Conservation (phyloP, 2,888 invertebrate genomes). For the Chrysolina oricalcia region DNA sequence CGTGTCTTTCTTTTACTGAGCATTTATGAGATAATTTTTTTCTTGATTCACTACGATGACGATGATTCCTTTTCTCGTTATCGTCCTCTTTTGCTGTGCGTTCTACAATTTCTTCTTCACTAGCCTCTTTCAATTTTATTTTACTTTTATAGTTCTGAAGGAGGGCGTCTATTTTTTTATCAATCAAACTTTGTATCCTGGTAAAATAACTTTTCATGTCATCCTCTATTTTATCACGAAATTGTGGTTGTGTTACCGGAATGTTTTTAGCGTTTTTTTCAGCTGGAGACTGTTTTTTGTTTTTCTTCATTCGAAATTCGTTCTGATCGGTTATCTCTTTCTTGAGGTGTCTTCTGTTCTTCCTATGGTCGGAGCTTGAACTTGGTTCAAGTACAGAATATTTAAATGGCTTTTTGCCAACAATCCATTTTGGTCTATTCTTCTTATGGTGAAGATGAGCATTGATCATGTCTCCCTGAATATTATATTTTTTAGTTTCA, state of each 20-base stretch:
- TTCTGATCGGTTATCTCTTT: not conserved
- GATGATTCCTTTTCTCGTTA: not conserved
- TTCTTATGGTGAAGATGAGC: constrained; percentile 20
- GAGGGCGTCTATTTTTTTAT: constrained; percentile 53
- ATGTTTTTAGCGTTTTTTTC: constrained; percentile 7
- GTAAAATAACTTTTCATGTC: constrained; percentile 55
- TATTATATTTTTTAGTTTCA: not conserved
- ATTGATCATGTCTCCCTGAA: not conserved
- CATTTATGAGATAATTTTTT: not conserved
- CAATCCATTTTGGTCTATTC: constrained; percentile 14
- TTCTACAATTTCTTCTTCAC: constrained; percentile 3
- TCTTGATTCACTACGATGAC: not conserved
- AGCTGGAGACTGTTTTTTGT: not conserved
- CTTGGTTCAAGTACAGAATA: constrained; percentile 1
- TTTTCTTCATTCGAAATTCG: not conserved
- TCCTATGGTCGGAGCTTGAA: constrained; percentile 1
- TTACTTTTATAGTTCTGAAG: constrained; percentile 41
- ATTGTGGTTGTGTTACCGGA: constrained; percentile 4
- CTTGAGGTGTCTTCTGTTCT: not conserved
- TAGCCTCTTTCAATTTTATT: constrained; percentile 31
- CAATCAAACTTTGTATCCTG: constrained; percentile 55
- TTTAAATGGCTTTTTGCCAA: not conserved
- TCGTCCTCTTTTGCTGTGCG: not conserved
- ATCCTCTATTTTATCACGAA: constrained; percentile 52
- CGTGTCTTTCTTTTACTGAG: not conserved